These are phyloP conservation scores for Takifugu ocellatus DNA, from an alignment of 2,797 vertebrate species.

Conservation along the genomic window DNA sequence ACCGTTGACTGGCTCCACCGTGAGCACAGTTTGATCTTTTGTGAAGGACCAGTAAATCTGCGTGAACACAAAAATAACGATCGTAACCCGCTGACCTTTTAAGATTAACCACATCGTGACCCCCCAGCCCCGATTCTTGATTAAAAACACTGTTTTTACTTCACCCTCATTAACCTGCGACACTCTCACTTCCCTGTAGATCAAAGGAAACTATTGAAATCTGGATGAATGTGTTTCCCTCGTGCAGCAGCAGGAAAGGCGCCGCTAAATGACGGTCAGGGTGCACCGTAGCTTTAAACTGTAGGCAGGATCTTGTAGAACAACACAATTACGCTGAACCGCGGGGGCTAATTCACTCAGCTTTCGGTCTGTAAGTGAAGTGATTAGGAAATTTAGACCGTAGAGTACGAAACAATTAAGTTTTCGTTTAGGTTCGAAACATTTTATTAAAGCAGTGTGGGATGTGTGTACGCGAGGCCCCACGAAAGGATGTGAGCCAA, in stretches of 20 bases:
- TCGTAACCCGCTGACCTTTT: slow-evolving; percentile 52
- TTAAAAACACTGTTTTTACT: slow-evolving; percentile 40
- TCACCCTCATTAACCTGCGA: background rate
- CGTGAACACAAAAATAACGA: slow-evolving; percentile 55
- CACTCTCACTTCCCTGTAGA: background rate
- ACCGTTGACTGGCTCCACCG: background rate
- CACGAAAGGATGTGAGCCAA: slow-evolving; percentile 13
- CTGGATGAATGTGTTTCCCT: background rate
- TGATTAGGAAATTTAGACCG: slow-evolving; percentile 1
- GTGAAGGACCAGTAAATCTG: slow-evolving; percentile 28
- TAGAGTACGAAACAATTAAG: slow-evolving; percentile 11
- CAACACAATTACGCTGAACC: background rate
- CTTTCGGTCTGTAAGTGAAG: slow-evolving; percentile 1
- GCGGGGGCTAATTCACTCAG: background rate
- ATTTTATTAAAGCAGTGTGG: slow-evolving; percentile 1
- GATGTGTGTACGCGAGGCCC: background rate
- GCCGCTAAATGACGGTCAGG: background rate
- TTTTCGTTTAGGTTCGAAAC: slow-evolving; percentile 11
- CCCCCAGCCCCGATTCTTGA: slow-evolving; percentile 33
- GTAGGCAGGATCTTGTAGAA: background rate
- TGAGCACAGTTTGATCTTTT: background rate
- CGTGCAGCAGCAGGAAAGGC: background rate
- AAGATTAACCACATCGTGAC: slow-evolving; percentile 37
- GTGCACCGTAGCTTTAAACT: background rate
- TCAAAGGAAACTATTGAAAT: background rate